Evolutionary conservation across 2,888 invertebrate genomes (phyloP).

Genomic region (Papilio elwesi): DNA sequence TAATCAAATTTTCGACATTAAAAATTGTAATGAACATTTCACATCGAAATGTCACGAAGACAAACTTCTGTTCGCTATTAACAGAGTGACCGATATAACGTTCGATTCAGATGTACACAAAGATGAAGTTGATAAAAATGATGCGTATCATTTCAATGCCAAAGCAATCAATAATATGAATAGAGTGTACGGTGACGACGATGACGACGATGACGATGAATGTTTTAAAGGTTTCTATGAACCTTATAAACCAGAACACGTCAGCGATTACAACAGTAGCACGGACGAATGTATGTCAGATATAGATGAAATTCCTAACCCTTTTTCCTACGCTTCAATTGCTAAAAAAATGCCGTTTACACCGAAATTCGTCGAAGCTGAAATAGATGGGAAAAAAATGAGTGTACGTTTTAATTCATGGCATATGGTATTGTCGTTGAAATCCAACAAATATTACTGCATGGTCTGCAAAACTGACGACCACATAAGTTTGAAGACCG

Average conservation of each 20-base stretch:
- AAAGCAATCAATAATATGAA: slow-evolving; percentile 39
- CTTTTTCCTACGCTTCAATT: slow-evolving; percentile 53
- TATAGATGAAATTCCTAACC: slow-evolving; percentile 6
- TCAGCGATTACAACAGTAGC: slow-evolving; percentile 32
- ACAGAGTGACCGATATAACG: slow-evolving; percentile 47
- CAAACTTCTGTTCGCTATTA: slow-evolving; percentile 46
- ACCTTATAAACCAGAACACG: background rate
- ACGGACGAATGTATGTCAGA: slow-evolving; percentile 19
- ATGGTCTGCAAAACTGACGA: slow-evolving; percentile 50
- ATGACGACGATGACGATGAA: slow-evolving; percentile 2
- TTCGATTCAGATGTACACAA: slow-evolving; percentile 38
- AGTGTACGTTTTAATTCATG: slow-evolving; percentile 52
- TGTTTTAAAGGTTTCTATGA: slow-evolving; percentile 22
- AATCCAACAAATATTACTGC: slow-evolving; percentile 49
- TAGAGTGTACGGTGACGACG: too few species aligned
- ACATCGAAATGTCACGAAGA: slow-evolving; percentile 47
- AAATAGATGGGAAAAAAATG: slow-evolving; percentile 47
- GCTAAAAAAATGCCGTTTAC: slow-evolving; percentile 45
- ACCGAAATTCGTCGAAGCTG: slow-evolving; percentile 48
- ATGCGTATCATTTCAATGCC: slow-evolving; percentile 42
- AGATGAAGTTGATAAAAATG: background rate
- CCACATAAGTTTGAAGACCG: slow-evolving; percentile 37
- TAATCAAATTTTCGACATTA: slow-evolving; percentile 46
- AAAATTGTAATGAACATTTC: slow-evolving; percentile 41
- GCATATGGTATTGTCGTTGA: slow-evolving; percentile 51